Base-by-base conservation (phyloP, 2,888 invertebrate genomes). In the Digitonthophagus gazella region DNA sequence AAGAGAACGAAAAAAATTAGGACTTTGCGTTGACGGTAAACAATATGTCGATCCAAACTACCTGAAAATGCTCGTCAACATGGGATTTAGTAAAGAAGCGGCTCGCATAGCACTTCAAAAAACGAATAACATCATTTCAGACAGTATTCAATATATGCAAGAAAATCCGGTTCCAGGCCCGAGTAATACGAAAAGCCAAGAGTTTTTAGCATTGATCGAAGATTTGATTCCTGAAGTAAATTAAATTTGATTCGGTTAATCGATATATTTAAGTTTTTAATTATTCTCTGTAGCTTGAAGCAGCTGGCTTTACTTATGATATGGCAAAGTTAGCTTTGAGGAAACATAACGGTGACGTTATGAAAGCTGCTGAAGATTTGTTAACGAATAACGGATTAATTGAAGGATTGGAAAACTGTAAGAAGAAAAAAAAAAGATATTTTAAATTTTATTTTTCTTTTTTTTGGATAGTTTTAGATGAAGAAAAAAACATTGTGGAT, bases 71-170 rank as follows among this genome's bases (percentile, higher is more conserved):
- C 80, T 92, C 11, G 83, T 85, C 22, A 86, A 85, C 56, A 93
- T 93, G 92, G 93, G 93, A 0, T 93, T 86, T 81, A 76, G 86
- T 3, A 84, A 86, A 15, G 83, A 86, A 3, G 80, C 87, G 4
- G 89, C 90, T 0, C 80, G 86, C 0, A 79, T 83, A 2, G 93
- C 93, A 0, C 83, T 94, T 20, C 83, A 86, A 71, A 86, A 86
- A 77, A 81, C 88, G 64, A 89, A 91, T 78, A 93, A 93, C 81
- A 86, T 90, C 78, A 85, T 90, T n/a, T 85, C 87, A 0, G 84
- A 85, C 56, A 91, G 93, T 20, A 85, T 93, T 22, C 82, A 89
- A 76, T 82, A 87, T 18, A 85, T 90, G 69, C 87, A 88, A 78
- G 89, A 89, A 16, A 84, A 88, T 72, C 89, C 89, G 0, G 84